Evolutionary conservation across 2,113 vertebrate species (phyloP), one percentile per base, ranked within the genome.

Genomic region (Psophia crepitans): DNA sequence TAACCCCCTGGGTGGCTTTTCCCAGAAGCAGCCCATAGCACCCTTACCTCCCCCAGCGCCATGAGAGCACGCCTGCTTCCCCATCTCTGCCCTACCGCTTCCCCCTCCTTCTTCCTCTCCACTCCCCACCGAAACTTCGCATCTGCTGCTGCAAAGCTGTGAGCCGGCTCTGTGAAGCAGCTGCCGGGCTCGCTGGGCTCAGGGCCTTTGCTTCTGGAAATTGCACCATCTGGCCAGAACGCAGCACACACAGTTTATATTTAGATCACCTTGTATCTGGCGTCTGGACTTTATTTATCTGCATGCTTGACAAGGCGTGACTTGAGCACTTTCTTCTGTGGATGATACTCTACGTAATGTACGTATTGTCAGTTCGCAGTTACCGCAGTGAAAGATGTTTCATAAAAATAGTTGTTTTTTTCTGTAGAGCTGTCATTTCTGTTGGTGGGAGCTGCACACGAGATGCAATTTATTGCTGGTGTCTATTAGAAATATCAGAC

Each of bases 201-300:
- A 86, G 60, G 92, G 53, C 71, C 87, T 73, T 71, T 56, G 87
- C 90, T 88, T 33, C 93, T 93, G 90, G 82, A 94, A 94, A 86
- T 86, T 17, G 27, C 68, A 92, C 92, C 90, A 86, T 95, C 92
- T 95, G 95, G 90, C 94, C 51, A 66, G 77, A 41, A 64, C 5
- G 3, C 64, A 24, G 51, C 37, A 9, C 33, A 32, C 9, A 26
- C 54, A 44, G 65, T 61, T 92, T 82, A 84, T 96, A 87, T 96
- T 95, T 97, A 95, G 84, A 84, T 91, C 53, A 95, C 87, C 91
- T 89, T 85, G 23, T 83, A 16, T 76, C 74, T 94, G 81, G 89
- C 81, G 51, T 91, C 84, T 97, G 77, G 87, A 54, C 66, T 92
- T 92, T 49, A 60, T 75, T 93, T 87, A 41, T 92, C 92, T 69